phyloP scores from a whole-genome alignment of 2,888 invertebrate species.

The Nephrocerus scutellatus region DNA sequence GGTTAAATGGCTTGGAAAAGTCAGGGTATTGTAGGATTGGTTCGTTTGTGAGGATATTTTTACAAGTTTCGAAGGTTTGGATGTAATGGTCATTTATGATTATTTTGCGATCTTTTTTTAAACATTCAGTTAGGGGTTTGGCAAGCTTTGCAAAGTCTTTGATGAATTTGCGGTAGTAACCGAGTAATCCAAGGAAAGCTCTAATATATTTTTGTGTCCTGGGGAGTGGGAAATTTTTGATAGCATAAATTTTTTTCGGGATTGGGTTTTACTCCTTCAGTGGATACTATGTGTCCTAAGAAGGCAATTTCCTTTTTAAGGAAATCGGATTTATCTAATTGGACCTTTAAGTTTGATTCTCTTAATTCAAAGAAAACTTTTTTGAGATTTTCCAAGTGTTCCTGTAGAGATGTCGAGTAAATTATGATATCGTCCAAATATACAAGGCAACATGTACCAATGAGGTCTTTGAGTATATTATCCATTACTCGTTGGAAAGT shows the following conservation, averaged over 20 bases:
- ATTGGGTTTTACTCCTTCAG: too few relatives aligned
- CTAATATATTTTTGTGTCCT: constrained; percentile 27
- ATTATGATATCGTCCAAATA: constrained; percentile 18
- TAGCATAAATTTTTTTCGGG: constrained; percentile 28
- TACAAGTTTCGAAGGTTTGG: neutral
- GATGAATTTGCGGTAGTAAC: constrained; percentile 23
- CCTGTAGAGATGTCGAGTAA: constrained; percentile 11
- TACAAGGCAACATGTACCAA: constrained; percentile 22
- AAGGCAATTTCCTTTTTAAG: constrained; percentile 26
- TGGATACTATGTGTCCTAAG: constrained; percentile 33
- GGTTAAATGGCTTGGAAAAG: too few relatives aligned
- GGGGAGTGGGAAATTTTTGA: constrained; percentile 25
- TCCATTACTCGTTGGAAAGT: constrained; percentile 23
- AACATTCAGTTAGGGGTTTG: too few relatives aligned
- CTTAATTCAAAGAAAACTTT: constrained; percentile 25
- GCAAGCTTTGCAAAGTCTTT: constrained; percentile 17
- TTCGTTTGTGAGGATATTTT: too few relatives aligned
- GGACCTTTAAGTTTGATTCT: constrained; percentile 12
- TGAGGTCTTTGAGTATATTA: constrained; percentile 24
- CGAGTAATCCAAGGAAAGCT: constrained; percentile 24
- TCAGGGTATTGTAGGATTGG: too few relatives aligned
- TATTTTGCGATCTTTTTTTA: too few relatives aligned
- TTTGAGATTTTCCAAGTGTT: constrained; percentile 14
- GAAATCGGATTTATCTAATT: too few relatives aligned
- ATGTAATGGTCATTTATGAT: neutral